Base-by-base conservation (phyloP, 2,797 vertebrate species). In the Babyrousa celebensis region DNA sequence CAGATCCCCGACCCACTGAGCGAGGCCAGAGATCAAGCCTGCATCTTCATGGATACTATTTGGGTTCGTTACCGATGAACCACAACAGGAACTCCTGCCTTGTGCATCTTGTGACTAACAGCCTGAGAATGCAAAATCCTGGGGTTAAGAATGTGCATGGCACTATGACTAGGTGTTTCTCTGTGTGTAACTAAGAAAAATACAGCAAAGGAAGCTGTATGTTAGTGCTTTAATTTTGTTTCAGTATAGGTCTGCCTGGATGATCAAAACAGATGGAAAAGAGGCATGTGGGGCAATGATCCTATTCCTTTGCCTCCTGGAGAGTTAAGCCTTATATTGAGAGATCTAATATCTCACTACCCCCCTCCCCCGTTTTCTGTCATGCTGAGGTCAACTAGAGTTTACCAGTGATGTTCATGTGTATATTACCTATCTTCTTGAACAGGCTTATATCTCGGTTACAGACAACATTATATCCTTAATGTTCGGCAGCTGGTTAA, bases 401-500 rank as follows among this genome's bases (percentile, higher is more conserved):
- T 86, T 98, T 98, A 97, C 96, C 84, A 80, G 21, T 89, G 54
- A 78, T 96, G 82, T 56, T 95, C 65, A 56, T 12, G 82, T 95
- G 83, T 95, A 7, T 93, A 68, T 93, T 71, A 72, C 86, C 21
- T 89, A 10, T 58, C 27, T 93, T 97, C 32, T 92, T 96, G 86
- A 93, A 56, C n/a, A 92, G 77, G 84, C 1, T 88, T 96, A 60
- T 0, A 74, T 60, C 92, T 97, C 4, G 1, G 48, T 56, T 96
- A 18, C 32, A 91, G 84, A 67, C 94, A 95, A 10, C 27, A 77
- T 96, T 94, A 65, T 88, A 29, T 87, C 80, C 97, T 97, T 84
- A 93, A 94, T 94, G 87, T 98, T 98, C 89, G 95, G 36, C 62
- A 96, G 70, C 91, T 97, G 32, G 63, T 96, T 96, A 96, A 71